These are phyloP conservation scores for Trilocha varians DNA, from an alignment of 2,888 invertebrate genomes.

Conservation along the genomic window DNA sequence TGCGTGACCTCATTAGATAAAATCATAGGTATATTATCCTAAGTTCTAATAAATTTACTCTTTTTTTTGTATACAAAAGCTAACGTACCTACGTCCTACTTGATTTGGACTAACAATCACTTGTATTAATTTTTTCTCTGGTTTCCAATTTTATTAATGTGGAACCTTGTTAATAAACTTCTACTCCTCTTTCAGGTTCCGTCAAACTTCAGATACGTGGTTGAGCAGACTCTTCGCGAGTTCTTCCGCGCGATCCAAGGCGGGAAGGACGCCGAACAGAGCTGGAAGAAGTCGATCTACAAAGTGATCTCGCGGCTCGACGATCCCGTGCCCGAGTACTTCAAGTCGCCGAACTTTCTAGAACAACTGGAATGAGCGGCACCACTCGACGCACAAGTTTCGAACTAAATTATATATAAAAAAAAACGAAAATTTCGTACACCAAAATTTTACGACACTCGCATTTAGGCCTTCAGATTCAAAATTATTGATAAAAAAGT, in stretches of 20 bases:
- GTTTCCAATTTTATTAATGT: too few relatives aligned
- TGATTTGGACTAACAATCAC: too few relatives aligned
- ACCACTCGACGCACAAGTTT: conserved; percentile 47
- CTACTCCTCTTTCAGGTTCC: conserved; percentile 85
- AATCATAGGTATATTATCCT: too few relatives aligned
- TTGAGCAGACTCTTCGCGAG: conserved; percentile 97
- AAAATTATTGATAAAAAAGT: conserved; percentile 73
- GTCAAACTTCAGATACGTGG: conserved; percentile 95
- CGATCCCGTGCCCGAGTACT: conserved; percentile 99
- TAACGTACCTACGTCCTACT: too few relatives aligned
- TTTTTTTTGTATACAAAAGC: too few relatives aligned
- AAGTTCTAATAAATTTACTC: too few relatives aligned
- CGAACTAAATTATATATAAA: conserved; percentile 42
- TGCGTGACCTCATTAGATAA: too few relatives aligned
- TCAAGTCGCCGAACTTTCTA: conserved; percentile 99
- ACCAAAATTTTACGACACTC: conserved; percentile 78
- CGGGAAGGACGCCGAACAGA: conserved; percentile 97
- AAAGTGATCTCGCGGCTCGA: conserved; percentile 99
- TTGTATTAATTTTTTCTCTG: too few relatives aligned
- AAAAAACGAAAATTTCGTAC: conserved; percentile 69
- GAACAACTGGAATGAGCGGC: conserved; percentile 92
- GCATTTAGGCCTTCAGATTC: conserved; percentile 79
- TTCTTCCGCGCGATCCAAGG: conserved; percentile 98
- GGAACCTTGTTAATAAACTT: too few relatives aligned
- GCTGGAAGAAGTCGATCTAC: conserved; percentile 99